Evolutionary conservation across 2,888 invertebrate species (phyloP), one percentile per base, ranked within the genome.

Genomic region (Hydriomena furcata): DNA sequence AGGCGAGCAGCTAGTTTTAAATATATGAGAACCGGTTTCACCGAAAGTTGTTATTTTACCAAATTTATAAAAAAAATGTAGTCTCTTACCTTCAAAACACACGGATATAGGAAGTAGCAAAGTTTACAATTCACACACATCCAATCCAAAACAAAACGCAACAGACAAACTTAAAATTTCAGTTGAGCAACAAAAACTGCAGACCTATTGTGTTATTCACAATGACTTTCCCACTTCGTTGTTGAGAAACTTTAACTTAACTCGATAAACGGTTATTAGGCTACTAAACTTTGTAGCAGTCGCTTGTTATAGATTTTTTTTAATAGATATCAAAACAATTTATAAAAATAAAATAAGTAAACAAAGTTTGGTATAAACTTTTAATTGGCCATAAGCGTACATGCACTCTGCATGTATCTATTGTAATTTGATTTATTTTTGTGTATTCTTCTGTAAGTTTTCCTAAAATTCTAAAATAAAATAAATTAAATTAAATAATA

Each of bases 131-230:
- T 5, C 30, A 30, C 37, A 43, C 38, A 55, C 45, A 52, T 55
- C 54, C 52, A 44, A 46, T 36, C 23, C 30, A 40, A 52, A 53
- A 46, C 50, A 48, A 34, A 42, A 30, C 40, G 24, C 27, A 24
- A 25, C 30, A 49, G 57, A 36, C 55, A 51, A 52, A 57, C 52
- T 53, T 51, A 35, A 40, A 49, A 44, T 20, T 48, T 48, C 32
- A 21, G 20, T 35, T 27, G 7, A 12, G 23, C 46, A 53, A 53
- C 53, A 51, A 59, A 54, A 55, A 53, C 48, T 38, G 36, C 43
- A n/a, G n/a, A n/a, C n/a, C n/a, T 34, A 53, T 59, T 59, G 58
- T 58, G 40, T 35, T 40, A 42, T 21, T n/a, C 32, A 55, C 58
- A 53, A 52, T 43, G 36, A 51, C 55, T 56, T 56, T 56, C 56